A percentile compares a stretch with the other conserved stretches of the same genome.
These are phyloP conservation scores for Apostichopus leukothele DNA, from an alignment of 53 echinoderm and acorn worm species.

Conservation along the genomic window DNA sequence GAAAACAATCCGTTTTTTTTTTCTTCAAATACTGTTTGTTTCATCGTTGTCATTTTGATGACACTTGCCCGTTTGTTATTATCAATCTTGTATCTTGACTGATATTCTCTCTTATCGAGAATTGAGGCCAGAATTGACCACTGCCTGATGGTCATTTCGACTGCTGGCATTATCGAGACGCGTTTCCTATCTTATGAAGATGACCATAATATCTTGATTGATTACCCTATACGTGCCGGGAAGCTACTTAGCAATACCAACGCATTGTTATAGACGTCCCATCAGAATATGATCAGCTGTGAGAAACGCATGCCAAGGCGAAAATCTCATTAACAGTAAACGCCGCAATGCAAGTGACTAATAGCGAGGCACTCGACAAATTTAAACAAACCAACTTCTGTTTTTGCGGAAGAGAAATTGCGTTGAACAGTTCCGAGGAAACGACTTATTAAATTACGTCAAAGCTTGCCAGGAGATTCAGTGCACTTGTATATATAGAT, in stretches of 20 bases:
- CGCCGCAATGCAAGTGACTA: conserved; percentile 10
- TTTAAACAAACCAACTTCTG: conserved; percentile 35
- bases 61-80: background rate
- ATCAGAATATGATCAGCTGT: background rate
- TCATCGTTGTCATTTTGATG: background rate
- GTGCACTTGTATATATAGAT: background rate
- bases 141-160: background rate
- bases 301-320: background rate
- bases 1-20: background rate
- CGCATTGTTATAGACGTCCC: background rate
- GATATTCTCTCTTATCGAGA: background rate
- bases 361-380: conserved; percentile 22
- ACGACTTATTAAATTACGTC: conserved; percentile 11
- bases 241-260: background rate
- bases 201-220: background rate
- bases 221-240: background rate
- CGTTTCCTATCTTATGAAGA: background rate
- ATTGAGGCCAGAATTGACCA: background rate
- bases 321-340: conserved; percentile 6
- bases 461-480: background rate
- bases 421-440: conserved; percentile 8
- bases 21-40: background rate
- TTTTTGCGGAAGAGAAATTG: conserved; percentile 16
- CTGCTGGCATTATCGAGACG: no score
- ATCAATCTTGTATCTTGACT: background rate